Base-by-base conservation (phyloP, 2,888 invertebrate species). In the Tachystola acroxantha region DNA sequence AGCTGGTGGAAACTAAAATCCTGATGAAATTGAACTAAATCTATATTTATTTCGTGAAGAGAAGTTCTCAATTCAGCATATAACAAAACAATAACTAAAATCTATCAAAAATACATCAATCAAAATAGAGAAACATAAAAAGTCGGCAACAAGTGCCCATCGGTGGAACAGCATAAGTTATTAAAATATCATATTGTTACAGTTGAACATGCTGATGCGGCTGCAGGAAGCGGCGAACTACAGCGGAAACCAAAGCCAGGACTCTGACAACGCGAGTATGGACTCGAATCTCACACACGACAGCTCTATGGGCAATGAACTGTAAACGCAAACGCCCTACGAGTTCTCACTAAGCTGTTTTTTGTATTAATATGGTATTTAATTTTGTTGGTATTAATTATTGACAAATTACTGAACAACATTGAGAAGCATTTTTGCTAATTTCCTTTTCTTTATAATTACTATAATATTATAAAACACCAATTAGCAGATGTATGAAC, bases 141-240 rank as follows among this genome's bases (percentile, higher is more conserved):
- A n/a, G n/a, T n/a, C n/a, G n/a, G n/a, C n/a, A n/a, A n/a, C n/a
- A n/a, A n/a, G n/a, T n/a, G n/a, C n/a, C n/a, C n/a, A n/a, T n/a
- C n/a, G n/a, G n/a, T n/a, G n/a, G n/a, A n/a, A n/a, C n/a, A n/a
- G n/a, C n/a, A n/a, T n/a, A n/a, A n/a, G n/a, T n/a, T n/a, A n/a
- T n/a, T n/a, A n/a, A n/a, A n/a, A n/a, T n/a, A n/a, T n/a, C n/a
- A n/a, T n/a, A n/a, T 49, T 46, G 52, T 88, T 88, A 7, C 76
- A 95, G 95, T 88, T 97, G 48, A 97, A 96, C 66, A 98, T 97
- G 97, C 81, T 98, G 65, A 96, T 97, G 96, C 91, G 96, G 50
- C 89, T 98, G 33, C 97, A 97, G 86, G 97, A 97, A 85, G 97
- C 97, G 14, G 97, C 97, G 32, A 96, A 95, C 80, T 96, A 95